phyloP scores from a whole-genome alignment of 2,888 invertebrate species.

The Spisula subtruncata region DNA sequence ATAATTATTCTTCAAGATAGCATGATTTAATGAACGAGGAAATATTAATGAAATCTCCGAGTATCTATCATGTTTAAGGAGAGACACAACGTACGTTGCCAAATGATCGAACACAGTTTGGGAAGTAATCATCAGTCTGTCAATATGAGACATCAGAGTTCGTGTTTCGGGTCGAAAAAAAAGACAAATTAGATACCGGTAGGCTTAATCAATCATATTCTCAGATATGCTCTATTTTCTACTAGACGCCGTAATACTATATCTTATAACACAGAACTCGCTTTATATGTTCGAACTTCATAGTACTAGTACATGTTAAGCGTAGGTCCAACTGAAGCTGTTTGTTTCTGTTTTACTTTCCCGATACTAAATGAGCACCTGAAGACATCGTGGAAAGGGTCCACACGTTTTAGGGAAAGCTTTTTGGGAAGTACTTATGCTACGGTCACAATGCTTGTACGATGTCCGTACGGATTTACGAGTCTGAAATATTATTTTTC shows the following conservation, averaged over 20 bases:
- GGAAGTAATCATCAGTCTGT: constrained; percentile 17
- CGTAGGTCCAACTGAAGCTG: no score
- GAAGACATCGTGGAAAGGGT: no score
- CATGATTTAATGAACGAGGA: constrained; percentile 10
- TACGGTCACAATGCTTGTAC: no score
- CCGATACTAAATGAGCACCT: no score
- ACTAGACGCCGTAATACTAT: neutral
- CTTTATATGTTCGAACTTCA: neutral
- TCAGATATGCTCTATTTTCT: no score
- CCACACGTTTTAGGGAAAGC: no score
- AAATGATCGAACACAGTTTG: constrained; percentile 23
- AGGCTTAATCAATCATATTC: constrained; percentile 31
- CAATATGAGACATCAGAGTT: constrained; percentile 30
- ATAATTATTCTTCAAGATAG: neutral
- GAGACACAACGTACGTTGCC: constrained; percentile 9
- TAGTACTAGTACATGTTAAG: neutral
- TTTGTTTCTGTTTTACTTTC: no score
- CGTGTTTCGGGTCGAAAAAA: constrained; percentile 25
- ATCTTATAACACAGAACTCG: neutral
- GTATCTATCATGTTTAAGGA: constrained; percentile 17
- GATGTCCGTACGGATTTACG: no score
- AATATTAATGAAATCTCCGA: constrained; percentile 20
- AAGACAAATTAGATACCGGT: constrained; percentile 31
- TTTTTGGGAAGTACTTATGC: no score
- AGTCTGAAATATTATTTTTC: no score